Conservation (phyloP, 1,140 invertebrate genomes). For the Acromyrmex echinatior region DNA sequence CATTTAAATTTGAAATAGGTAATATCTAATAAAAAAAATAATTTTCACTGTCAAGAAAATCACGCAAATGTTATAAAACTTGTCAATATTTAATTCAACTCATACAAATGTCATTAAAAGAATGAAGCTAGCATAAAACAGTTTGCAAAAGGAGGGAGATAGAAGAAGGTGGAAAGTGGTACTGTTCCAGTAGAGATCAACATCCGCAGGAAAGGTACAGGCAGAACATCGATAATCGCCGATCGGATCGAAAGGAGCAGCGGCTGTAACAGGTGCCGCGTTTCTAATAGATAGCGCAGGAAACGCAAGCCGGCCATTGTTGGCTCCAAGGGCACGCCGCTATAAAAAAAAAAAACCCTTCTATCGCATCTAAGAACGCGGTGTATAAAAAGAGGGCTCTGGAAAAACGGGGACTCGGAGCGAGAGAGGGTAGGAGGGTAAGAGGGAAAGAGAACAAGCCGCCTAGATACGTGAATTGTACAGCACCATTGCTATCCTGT, state of each 20-base stretch:
- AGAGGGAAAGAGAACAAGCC: conserved; percentile 31
- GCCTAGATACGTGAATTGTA: conserved; percentile 51
- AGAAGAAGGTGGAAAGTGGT: background rate
- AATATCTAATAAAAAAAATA: background rate
- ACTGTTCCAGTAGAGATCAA: background rate
- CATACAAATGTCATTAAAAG: background rate
- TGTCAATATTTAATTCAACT: background rate
- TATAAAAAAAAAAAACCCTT: conserved; percentile 79
- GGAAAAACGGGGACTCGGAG: conserved; percentile 33
- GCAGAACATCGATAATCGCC: conserved; percentile 61
- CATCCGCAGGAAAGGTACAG: background rate
- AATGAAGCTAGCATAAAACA: background rate
- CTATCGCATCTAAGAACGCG: conserved; percentile 62
- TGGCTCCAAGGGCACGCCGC: conserved; percentile 67
- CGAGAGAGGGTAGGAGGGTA: too few relatives aligned
- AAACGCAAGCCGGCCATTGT: conserved; percentile 74
- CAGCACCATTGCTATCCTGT: background rate
- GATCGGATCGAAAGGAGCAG: conserved; percentile 71
- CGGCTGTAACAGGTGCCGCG: conserved; percentile 77
- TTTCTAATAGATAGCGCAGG: conserved; percentile 57
- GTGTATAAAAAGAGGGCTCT: conserved; percentile 34
- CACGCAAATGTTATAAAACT: background rate
- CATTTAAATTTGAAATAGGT: background rate
- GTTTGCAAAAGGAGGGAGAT: background rate
- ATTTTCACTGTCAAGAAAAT: background rate